Evolutionary conservation across 2,888 invertebrate species (phyloP), one percentile per base, ranked within the genome.

Genomic region (Ophraella communa): DNA sequence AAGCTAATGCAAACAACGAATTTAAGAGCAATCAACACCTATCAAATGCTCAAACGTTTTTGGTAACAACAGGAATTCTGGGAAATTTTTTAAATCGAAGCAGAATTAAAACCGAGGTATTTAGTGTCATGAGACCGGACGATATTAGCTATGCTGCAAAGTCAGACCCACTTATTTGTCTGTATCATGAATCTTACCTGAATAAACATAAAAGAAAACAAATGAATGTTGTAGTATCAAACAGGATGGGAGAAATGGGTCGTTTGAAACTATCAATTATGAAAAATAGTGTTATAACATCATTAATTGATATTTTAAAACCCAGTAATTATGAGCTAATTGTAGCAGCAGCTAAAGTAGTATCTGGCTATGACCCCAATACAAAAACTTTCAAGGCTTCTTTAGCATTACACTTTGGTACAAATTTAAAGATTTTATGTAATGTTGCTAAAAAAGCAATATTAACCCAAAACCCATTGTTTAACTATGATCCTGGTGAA

Each of bases 41-140:
- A 7, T 10, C 51, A 39, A 42, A 62, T 35, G 56, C 56, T 51
- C 62, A 56, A 56, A 62, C 56, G 24, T 62, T 52, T 52, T 42
- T 62, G 35, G 62, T 49, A 18, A 51, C 42, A 35, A 62, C 56
- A 27, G 56, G 62, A 27, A 24, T 62, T n/a, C 42, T 57, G n/a
- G 62, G 62, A 23, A 52, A 62, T 57, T 57, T 51, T 42, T 45
- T 54, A 14, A 57, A 57, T 17, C 44, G 42, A 47, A 45, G 33
- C 18, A 20, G 24, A 47, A 35, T 58, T 30, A 58, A 58, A 58
- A 33, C 11, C 11, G 47, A 49, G 35, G 57, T 58, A 5, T 58
- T 58, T 49, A 10, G 21, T 17, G 23, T 49, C 33, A 49, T 58
- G 57, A 47, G 33, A 23, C 47, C 57, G n/a, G 57, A 58, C 35